Conservation (phyloP, 2,797 vertebrate genomes). For the Tympanoctomys barrerae region DNA sequence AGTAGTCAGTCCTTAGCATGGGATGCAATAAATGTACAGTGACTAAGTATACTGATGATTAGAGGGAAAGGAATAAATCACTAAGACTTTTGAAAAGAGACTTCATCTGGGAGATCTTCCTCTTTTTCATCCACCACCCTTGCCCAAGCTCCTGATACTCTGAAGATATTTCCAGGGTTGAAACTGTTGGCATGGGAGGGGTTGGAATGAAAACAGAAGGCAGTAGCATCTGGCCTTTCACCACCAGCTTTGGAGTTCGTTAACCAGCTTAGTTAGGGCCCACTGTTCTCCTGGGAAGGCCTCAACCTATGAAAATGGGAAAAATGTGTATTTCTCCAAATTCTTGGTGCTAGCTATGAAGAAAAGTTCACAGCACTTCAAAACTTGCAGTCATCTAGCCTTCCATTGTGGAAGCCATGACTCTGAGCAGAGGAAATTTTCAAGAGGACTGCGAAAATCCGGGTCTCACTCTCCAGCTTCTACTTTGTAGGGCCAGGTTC, state of each 20-base stretch:
- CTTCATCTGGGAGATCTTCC: neutral
- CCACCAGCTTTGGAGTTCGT: neutral
- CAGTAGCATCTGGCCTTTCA: neutral
- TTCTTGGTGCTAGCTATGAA: neutral
- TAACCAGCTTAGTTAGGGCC: neutral
- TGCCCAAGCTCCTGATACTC: neutral
- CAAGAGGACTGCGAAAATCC: neutral
- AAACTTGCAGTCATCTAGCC: neutral
- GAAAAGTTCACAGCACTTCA: neutral
- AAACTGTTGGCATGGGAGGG: neutral
- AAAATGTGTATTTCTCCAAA: neutral
- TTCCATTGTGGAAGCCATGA: neutral
- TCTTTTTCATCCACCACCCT: neutral
- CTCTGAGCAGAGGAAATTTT: neutral
- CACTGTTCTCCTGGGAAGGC: neutral
- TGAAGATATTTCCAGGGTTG: neutral
- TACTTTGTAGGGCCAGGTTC: neutral
- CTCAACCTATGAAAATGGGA: neutral
- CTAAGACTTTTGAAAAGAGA: neutral
- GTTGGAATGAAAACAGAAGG: too few relatives aligned
- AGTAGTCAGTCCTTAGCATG: neutral
- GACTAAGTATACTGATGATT: neutral
- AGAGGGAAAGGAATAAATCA: neutral
- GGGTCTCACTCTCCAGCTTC: rapidly evolving
- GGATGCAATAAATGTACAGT: neutral